These are phyloP conservation scores for Thecocarcelia acutangulata DNA, from an alignment of 2,888 invertebrate genomes.

Conservation along the genomic window DNA sequence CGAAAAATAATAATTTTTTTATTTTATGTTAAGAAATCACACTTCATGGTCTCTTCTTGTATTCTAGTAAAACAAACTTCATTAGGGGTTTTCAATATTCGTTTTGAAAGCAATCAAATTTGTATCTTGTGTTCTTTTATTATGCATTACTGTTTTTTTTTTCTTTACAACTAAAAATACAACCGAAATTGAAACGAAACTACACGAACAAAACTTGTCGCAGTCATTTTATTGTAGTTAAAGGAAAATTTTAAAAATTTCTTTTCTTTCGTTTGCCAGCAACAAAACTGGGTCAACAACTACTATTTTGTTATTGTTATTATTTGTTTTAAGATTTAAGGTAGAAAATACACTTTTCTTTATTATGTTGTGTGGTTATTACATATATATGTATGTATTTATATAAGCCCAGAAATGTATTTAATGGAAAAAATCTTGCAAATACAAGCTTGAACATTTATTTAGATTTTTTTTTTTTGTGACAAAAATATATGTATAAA, in stretches of 20 bases:
- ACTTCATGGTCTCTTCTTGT: not conserved
- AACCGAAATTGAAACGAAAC: slow-evolving; percentile 3
- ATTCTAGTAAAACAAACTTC: too few relatives aligned
- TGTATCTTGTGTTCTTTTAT: too few relatives aligned
- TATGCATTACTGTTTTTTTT: too few relatives aligned
- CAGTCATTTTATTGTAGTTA: slow-evolving; percentile 4
- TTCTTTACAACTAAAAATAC: too few relatives aligned
- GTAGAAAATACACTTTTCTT: slow-evolving; percentile 28
- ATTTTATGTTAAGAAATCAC: slow-evolving; percentile 17
- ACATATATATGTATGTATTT: too few relatives aligned
- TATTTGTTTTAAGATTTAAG: slow-evolving; percentile 28
- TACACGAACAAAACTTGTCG: slow-evolving; percentile 7
- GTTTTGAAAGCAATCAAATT: too few relatives aligned
- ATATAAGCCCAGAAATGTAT: slow-evolving; percentile 30
- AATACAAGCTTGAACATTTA: slow-evolving; percentile 19
- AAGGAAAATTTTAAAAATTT: slow-evolving; percentile 44
- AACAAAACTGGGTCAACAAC: slow-evolving; percentile 62
- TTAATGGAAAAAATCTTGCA: slow-evolving; percentile 27
- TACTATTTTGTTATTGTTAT: slow-evolving; percentile 26
- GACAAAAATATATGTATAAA: not conserved
- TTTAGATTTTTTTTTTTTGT: not conserved
- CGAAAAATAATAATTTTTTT: too few relatives aligned
- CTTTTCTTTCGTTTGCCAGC: slow-evolving; percentile 38
- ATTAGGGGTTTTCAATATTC: too few relatives aligned
- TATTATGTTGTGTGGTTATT: not conserved